Evolutionary conservation across 2,888 invertebrate species (phyloP).

Genomic region (Electrophaes corylata): DNA sequence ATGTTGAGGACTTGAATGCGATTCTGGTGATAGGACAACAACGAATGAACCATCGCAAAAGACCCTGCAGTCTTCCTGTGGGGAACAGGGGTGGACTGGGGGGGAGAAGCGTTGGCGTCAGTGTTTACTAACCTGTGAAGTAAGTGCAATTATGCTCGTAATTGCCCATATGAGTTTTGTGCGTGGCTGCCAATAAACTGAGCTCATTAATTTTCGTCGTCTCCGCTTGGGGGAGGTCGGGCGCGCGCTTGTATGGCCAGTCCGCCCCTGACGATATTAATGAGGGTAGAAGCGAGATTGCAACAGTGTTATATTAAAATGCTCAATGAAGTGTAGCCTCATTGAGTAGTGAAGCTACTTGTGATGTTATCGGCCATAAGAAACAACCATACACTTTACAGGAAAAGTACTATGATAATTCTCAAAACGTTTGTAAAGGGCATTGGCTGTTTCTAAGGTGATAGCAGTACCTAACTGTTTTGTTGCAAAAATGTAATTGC

Average conservation of each 20-base stretch:
- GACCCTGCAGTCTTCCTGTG: conserved; percentile 83
- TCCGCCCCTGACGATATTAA: conserved; percentile 85
- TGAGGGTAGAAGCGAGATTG: conserved; percentile 84
- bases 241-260: conserved; percentile 85
- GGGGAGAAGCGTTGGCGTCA: conserved; percentile 79
- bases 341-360: conserved; percentile 77
- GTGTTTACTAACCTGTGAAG: conserved; percentile 84
- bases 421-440: conserved; percentile 20
- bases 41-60: conserved; percentile 70
- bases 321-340: conserved; percentile 71
- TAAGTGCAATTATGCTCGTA: conserved; percentile 84
- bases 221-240: conserved; percentile 83
- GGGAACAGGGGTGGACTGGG: conserved; percentile 83
- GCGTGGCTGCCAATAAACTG: conserved; percentile 85
- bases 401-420: conserved; percentile 7
- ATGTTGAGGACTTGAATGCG: conserved; percentile 67
- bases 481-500: conserved; percentile 59
- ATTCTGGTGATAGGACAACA: conserved; percentile 67
- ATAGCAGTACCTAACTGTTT: conserved; percentile 55
- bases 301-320: conserved; percentile 78
- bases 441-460: conserved; percentile 51
- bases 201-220: conserved; percentile 84
- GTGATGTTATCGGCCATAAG: conserved; percentile 64
- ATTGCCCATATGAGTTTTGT: conserved; percentile 85
- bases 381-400: conserved; percentile 46